Evolutionary conservation across 2,888 invertebrate genomes (phyloP), one percentile per base, ranked within the genome.

Genomic region (Cantharis rufa): DNA sequence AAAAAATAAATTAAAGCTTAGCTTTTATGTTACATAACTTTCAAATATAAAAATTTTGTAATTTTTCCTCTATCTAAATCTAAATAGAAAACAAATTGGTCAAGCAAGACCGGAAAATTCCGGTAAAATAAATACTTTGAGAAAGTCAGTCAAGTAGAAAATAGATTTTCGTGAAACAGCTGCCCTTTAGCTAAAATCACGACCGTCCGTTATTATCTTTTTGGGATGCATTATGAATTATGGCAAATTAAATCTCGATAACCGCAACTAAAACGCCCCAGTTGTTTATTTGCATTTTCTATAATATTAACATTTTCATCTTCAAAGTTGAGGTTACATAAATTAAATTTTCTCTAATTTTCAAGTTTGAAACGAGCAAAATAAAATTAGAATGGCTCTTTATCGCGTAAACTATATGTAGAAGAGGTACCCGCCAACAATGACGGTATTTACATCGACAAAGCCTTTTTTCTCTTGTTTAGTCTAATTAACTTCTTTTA

Each of bases 101-200:
- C 76, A 76, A 76, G 72, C 21, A 69, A 72, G 72, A 72, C 72
- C 48, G 48, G 48, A 62, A 61, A 72, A 71, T 69, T 24, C 15
- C 76, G 69, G 32, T 48, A 62, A 71, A 69, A 71, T 68, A 71
- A 76, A 66, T 28, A 72, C 63, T 72, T 72, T 72, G 69, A 72
- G 71, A 62, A 77, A 77, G 62, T 71, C 70, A 24, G 32, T 32
- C 66, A 71, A 71, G 73, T 70, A 62, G 74, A 74, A 77, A 74
- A 74, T 72, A 63, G 74, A 70, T 74, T 74, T 70, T 70, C 70
- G 13, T 71, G 71, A 75, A 75, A 71, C 71, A 75, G 68, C 66
- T 71, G 71, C 75, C 75, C 75, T 28, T 62, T 62, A 63, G 75
- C 66, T 62, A 75, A 70, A 75, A 48, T 68, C 74, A 69, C 48